A percentile compares a stretch with the other conserved stretches of the same genome.
phyloP scores from a whole-genome alignment of 2,888 invertebrate genomes.

The Drosophila barbarae region DNA sequence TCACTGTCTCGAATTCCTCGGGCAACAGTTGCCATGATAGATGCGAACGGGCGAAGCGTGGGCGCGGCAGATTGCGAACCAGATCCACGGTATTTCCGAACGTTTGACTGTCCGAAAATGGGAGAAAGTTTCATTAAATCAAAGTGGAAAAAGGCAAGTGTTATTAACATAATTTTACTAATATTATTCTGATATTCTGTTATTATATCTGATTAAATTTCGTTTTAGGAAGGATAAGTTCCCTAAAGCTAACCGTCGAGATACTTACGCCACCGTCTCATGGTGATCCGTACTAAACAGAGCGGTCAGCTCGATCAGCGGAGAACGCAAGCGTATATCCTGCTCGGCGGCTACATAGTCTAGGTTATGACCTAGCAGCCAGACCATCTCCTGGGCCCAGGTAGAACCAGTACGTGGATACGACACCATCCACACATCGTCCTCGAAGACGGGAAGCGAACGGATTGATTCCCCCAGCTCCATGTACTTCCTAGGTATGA shows the following conservation, averaged over 20 bases:
- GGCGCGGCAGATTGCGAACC: constrained; percentile 84
- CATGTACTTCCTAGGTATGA: constrained; percentile 86
- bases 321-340: constrained; percentile 83
- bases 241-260: too few species aligned
- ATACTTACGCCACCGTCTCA: constrained; percentile 82
- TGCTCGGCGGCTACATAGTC: constrained; percentile 88
- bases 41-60: constrained; percentile 88
- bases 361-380: constrained; percentile 90
- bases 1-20: constrained; percentile 82
- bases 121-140: constrained; percentile 6
- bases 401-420: constrained; percentile 95
- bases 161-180: not conserved
- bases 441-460: constrained; percentile 85
- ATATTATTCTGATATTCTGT: not conserved
- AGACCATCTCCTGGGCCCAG: constrained; percentile 96
- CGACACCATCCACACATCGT: constrained; percentile 92
- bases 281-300: constrained; percentile 83
- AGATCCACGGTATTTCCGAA: constrained; percentile 87
- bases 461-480: constrained; percentile 86
- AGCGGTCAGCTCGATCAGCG: constrained; percentile 86
- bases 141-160: not conserved
- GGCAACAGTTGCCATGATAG: constrained; percentile 87
- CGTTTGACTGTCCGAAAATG: constrained; percentile 56
- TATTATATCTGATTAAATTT: not conserved
- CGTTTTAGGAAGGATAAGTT: not conserved